Percentiles rank a stretch among this genome's conserved stretches.
These are phyloP conservation scores for Porites cylindrica DNA, from an alignment of 92 coral and sea anemone genomes.

Conservation along the genomic window DNA sequence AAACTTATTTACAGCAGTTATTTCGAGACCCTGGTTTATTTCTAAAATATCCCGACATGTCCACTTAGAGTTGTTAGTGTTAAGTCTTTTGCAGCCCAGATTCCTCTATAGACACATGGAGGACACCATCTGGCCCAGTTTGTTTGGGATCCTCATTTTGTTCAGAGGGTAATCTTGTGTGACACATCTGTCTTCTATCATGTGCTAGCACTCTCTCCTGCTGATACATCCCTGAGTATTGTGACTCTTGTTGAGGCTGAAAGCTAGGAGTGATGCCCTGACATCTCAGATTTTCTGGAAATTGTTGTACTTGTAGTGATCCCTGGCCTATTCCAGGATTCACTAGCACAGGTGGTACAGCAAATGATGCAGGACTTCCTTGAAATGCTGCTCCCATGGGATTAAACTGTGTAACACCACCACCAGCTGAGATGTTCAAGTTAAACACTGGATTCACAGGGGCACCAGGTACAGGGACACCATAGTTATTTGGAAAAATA, in stretches of 20 bases:
- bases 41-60: no score
- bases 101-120: conserved; percentile 17
- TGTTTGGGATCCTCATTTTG: conserved; percentile 20
- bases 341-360: not conserved
- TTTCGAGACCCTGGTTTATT: not conserved
- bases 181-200: conserved; percentile 12
- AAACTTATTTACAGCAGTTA: no score
- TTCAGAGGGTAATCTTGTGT: conserved; percentile 6
- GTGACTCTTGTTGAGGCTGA: conserved; percentile 23
- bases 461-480: not conserved
- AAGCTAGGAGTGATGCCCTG: not conserved
- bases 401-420: not conserved
- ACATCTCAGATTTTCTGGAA: not conserved
- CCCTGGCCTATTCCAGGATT: conserved; percentile 20
- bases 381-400: not conserved
- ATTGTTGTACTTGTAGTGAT: not conserved
- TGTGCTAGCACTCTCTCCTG: not conserved
- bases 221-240: not conserved
- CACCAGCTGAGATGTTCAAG: conserved; percentile 21
- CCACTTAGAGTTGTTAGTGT: not conserved
- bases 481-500: conserved; percentile 9
- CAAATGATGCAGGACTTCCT: conserved; percentile 5
- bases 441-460: conserved; percentile 19
- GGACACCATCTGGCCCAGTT: conserved; percentile 2
- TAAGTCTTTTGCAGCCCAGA: not conserved